Evolutionary conservation across 2,797 vertebrate genomes (phyloP).

Genomic region (Amblyraja radiata): DNA sequence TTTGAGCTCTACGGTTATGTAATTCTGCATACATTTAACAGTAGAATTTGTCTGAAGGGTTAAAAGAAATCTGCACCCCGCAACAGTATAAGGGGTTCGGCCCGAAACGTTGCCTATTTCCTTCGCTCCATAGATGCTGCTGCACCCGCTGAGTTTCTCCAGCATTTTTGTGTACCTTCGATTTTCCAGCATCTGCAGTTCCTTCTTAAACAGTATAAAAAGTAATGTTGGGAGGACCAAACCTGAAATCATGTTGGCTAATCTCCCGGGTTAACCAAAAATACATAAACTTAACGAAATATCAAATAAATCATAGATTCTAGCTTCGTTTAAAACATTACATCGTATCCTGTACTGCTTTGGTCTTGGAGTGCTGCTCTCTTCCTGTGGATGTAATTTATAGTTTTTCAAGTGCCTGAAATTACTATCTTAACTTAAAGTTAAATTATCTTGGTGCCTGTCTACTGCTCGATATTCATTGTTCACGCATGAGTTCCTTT

Average conservation of each 20-base stretch:
- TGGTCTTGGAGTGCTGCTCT: conserved; percentile 28
- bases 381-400: conserved; percentile 32
- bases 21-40: background rate
- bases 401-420: conserved; percentile 37
- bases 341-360: conserved; percentile 30
- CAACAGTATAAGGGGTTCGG: background rate
- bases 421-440: conserved; percentile 36
- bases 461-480: conserved; percentile 31
- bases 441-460: conserved; percentile 32
- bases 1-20: background rate
- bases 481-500: conserved; percentile 33
- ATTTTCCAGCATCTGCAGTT: too few species aligned
- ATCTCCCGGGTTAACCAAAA: conserved; percentile 33
- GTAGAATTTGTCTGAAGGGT: background rate
- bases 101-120: too few species aligned
- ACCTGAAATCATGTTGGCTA: conserved; percentile 21
- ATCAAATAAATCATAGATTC: conserved; percentile 33
- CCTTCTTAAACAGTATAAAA: background rate
- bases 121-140: too few species aligned
- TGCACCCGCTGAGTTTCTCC: too few species aligned
- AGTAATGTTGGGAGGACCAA: conserved; percentile 17
- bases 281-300: conserved; percentile 17
- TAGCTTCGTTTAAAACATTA: conserved; percentile 25
- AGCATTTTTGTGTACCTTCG: too few species aligned
- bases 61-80: conserved; percentile 1